Conservation (phyloP, 2,113 vertebrate species). For the Abramis brama region DNA sequence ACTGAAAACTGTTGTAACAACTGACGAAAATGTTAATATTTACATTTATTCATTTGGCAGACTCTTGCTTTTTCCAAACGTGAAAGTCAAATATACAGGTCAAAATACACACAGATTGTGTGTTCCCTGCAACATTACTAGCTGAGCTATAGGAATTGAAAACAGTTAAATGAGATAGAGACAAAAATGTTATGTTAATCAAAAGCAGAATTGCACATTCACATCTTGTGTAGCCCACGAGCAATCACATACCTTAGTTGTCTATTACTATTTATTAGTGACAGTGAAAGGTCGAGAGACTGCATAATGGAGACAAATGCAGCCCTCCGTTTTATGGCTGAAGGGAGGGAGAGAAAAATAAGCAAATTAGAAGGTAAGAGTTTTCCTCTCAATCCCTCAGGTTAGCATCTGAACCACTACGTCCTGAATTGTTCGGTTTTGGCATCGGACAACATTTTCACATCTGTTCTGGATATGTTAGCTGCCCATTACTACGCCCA, state of each 20-base stretch:
- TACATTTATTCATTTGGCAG: slow-evolving; percentile 9
- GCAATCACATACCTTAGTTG: not conserved
- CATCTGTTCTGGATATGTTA: slow-evolving; percentile 45
- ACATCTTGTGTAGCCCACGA: not conserved
- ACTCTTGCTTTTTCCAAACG: not conserved
- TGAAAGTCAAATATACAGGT: slow-evolving; percentile 8
- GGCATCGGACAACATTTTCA: slow-evolving; percentile 18
- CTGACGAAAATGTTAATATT: not conserved
- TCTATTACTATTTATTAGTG: not conserved
- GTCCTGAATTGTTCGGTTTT: not conserved
- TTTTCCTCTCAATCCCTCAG: not conserved
- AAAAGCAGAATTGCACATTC: not conserved
- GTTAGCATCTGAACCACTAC: slow-evolving; percentile 2
- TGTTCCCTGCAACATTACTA: not conserved
- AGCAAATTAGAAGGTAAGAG: not conserved
- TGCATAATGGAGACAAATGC: slow-evolving; percentile 17
- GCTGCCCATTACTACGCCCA: slow-evolving; percentile 10
- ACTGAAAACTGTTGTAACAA: not conserved
- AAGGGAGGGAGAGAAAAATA: slow-evolving; percentile 10
- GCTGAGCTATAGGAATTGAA: not conserved
- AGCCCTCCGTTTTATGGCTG: not conserved
- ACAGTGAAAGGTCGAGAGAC: not conserved
- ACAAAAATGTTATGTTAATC: not conserved
- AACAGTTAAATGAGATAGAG: not conserved
- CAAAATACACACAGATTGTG: not conserved